Conservation (phyloP, 2,888 invertebrate genomes). For the Brenthis hecate region DNA sequence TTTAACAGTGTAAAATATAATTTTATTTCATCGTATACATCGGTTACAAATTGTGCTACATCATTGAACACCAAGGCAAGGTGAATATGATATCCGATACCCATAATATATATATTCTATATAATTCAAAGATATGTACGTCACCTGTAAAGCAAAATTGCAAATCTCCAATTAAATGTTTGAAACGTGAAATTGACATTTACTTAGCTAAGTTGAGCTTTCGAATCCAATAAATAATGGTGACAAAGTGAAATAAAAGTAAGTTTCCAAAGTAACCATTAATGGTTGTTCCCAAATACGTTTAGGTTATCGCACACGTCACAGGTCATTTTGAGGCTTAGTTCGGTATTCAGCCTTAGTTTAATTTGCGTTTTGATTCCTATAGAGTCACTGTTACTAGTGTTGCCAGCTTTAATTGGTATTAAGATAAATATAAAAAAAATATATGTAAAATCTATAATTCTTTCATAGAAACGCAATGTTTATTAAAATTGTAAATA, state of each 20-base stretch:
- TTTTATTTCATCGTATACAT: slow-evolving; percentile 78
- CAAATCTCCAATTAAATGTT: slow-evolving; percentile 41
- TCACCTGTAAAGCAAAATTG: slow-evolving; percentile 76
- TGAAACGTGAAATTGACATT: slow-evolving; percentile 69
- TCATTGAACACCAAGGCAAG: slow-evolving; percentile 80
- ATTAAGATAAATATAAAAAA: neutral
- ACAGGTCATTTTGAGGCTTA: slow-evolving; percentile 20
- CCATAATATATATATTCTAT: slow-evolving; percentile 64
- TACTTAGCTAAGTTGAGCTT: slow-evolving; percentile 67
- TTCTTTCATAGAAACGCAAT: neutral
- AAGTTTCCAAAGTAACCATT: slow-evolving; percentile 47
- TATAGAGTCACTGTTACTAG: neutral
- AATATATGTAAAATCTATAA: neutral
- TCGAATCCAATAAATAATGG: slow-evolving; percentile 15
- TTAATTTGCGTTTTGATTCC: neutral
- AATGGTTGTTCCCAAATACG: slow-evolving; percentile 41
- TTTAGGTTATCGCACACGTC: slow-evolving; percentile 37
- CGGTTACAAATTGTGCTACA: slow-evolving; percentile 81
- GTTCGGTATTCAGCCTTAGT: neutral
- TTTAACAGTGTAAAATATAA: slow-evolving; percentile 81
- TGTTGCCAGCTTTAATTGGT: slow-evolving; percentile 10
- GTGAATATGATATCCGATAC: slow-evolving; percentile 69
- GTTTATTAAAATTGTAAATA: too few relatives aligned
- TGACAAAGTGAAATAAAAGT: slow-evolving; percentile 48
- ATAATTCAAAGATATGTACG: slow-evolving; percentile 80